Conservation (phyloP, 2,113 vertebrate species). For the Notarius quadriscutis region DNA sequence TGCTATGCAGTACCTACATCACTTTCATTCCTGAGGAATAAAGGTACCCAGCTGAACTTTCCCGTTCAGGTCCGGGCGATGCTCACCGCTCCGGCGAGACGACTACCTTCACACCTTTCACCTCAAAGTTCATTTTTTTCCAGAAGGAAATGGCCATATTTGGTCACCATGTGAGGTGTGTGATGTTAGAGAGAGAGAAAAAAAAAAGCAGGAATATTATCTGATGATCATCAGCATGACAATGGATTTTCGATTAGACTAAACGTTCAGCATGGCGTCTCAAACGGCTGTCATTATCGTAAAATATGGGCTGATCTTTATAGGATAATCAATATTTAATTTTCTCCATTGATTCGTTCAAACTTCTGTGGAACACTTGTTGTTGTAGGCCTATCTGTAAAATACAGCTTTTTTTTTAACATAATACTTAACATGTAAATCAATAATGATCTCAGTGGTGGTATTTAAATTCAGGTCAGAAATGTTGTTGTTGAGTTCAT, state of each 20-base stretch:
- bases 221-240: neutral
- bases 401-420: neutral
- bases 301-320: neutral
- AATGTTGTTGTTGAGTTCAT: neutral
- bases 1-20: neutral
- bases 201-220: neutral
- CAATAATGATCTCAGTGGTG: neutral
- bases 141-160: neutral
- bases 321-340: constrained; percentile 11
- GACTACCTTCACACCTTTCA: no score
- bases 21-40: neutral
- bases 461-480: neutral
- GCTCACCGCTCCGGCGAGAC: no score
- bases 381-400: neutral
- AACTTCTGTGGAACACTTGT: neutral
- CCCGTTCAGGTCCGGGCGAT: no score
- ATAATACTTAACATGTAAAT: neutral
- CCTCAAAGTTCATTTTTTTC: neutral
- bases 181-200: neutral
- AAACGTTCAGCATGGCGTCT: neutral
- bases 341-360: neutral
- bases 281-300: neutral
- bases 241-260: constrained; percentile 18
- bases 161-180: neutral
- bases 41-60: neutral